Conservation (phyloP, 2,113 vertebrate species). For the Pangasianodon gigas region DNA sequence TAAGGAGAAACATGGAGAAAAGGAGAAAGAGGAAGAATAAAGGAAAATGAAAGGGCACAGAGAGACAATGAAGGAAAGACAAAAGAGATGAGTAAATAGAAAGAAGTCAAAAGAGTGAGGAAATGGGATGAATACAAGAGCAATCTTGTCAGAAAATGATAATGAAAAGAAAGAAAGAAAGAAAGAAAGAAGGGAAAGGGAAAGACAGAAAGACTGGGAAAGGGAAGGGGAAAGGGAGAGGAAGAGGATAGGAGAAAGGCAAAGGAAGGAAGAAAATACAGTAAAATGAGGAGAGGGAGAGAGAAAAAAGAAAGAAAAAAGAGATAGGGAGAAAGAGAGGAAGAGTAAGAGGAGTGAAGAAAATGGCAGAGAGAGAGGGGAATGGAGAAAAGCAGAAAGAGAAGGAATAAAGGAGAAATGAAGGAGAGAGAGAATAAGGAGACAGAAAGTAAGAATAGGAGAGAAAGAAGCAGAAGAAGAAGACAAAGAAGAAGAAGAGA, state of each 20-base stretch:
- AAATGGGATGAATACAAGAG: not conserved
- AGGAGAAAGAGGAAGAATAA: not conserved
- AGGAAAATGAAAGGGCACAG: not conserved
- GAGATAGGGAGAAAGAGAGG: not conserved
- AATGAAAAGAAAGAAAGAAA: not conserved
- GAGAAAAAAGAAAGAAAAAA: not conserved
- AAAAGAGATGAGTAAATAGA: not conserved
- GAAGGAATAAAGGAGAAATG: not conserved
- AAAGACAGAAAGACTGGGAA: not conserved
- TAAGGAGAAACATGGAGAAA: not conserved
- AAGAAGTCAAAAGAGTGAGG: not conserved
- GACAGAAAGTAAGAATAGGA: no score
- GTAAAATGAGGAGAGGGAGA: not conserved
- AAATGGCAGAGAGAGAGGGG: not conserved
- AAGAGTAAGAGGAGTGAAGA: not conserved
- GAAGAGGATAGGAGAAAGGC: not conserved
- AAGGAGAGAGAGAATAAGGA: not conserved
- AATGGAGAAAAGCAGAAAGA: no score
- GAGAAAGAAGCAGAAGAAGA: no score
- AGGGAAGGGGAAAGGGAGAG: not conserved
- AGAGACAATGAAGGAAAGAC: not conserved
- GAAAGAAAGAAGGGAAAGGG: not conserved
- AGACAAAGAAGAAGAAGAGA: no score
- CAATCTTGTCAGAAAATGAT: not conserved
- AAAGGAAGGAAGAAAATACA: not conserved